Conservation (phyloP, 2,888 invertebrate species). For the Dioctria linearis region DNA sequence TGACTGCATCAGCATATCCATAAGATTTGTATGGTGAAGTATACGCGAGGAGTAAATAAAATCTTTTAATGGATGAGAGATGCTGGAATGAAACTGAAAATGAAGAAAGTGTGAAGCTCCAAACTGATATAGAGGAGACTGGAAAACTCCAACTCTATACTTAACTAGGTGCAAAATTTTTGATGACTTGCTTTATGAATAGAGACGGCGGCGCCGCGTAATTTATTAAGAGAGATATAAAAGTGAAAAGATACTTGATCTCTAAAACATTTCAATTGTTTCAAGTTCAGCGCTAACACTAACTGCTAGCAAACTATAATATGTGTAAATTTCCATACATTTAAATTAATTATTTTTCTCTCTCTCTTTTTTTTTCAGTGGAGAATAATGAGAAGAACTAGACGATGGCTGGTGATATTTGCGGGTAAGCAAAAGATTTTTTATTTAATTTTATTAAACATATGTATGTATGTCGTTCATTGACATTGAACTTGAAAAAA, state of each 20-base stretch:
- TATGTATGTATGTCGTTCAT: no score
- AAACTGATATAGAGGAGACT: slow-evolving; percentile 10
- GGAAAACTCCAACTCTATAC: slow-evolving; percentile 6
- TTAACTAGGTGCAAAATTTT: neutral
- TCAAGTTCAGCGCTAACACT: slow-evolving; percentile 21
- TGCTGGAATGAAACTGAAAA: slow-evolving; percentile 23
- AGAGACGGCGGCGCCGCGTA: neutral
- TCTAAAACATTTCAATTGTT: slow-evolving; percentile 22
- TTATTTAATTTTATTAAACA: no score
- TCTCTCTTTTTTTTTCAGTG: slow-evolving; percentile 63
- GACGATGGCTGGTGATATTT: slow-evolving; percentile 73
- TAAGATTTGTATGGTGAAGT: neutral
- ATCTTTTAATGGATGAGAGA: neutral
- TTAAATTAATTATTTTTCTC: slow-evolving; percentile 19
- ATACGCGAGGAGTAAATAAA: neutral
- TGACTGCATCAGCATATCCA: neutral
- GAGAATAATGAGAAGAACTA: slow-evolving; percentile 72
- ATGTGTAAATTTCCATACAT: neutral
- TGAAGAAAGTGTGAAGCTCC: slow-evolving; percentile 49
- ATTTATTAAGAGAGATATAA: neutral
- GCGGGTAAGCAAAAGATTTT: slow-evolving; percentile 69
- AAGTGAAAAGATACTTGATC: slow-evolving; percentile 32
- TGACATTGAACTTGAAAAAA: no score
- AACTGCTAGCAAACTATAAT: neutral
- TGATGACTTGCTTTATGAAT: slow-evolving; percentile 19